Evolutionary conservation across 2,888 invertebrate genomes (phyloP), one percentile per base, ranked within the genome.

Genomic region (Agapetus fuscipes): DNA sequence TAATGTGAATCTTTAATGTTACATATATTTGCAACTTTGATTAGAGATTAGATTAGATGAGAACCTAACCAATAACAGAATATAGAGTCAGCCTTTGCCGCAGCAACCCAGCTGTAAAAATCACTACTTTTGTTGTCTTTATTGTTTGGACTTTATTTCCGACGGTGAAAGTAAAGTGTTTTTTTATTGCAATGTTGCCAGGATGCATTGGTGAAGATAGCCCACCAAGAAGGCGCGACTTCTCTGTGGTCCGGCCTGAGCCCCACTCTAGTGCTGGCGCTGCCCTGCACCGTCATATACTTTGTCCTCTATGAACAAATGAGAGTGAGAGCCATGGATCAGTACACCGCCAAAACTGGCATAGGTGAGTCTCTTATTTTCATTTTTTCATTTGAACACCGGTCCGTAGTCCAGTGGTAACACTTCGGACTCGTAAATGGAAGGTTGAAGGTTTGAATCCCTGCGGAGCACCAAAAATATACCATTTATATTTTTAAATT

Each of bases 221-320:
- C 84, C 17, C 78, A 82, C 56, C 61, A 74, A 32, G 98, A 99
- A 73, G 98, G 98, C 6, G 55, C 95, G 1, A 60, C 77, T 4
- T 88, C 96, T 0, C 63, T 98, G 24, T 98, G 98, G 98, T 95
- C 95, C 55, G 98, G 98, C 1, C 69, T 99, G 28, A 87, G 94
- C 52, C 97, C 98, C 1, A 98, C 98, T 3, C 68, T 98, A 57
- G 76, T 96, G 10, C 78, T 97, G 61, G 95, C 98, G 10, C 68
- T 99, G 43, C 98, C 98, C 30, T 89, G 95, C 33, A 98, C 98
- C 20, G 84, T 98, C 39, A 79, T 94, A 46, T 98, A 98, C 63
- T 98, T 97, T 71, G 95, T 97, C 7, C 75, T 87, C 11, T 98
- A 98, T 60, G 98, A 99, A 63, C 90, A 94, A 60, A 67, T 96